A percentile compares a stretch with the other conserved stretches of the same genome.
Evolutionary conservation across 2,888 invertebrate species (phyloP).

Genomic region (Acleris holmiana): DNA sequence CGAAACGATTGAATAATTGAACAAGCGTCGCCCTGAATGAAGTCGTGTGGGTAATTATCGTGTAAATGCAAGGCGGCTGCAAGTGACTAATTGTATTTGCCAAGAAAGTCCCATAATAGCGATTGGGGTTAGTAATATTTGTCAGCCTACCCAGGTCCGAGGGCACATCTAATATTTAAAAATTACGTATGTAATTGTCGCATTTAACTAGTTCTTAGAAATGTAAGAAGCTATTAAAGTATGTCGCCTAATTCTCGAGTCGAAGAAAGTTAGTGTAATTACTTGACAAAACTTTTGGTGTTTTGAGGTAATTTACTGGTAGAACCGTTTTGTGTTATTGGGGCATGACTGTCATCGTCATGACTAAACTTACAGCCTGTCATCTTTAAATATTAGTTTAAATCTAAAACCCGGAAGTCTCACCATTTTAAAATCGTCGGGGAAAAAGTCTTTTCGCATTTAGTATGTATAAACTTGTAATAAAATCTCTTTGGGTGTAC

Average conservation of each 20-base stretch:
- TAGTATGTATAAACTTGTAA: too few species aligned
- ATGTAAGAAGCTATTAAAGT: constrained; percentile 28
- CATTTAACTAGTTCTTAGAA: constrained; percentile 46
- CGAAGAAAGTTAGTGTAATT: constrained; percentile 30
- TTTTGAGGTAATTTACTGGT: constrained; percentile 10
- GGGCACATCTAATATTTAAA: constrained; percentile 66
- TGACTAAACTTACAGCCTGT: background rate
- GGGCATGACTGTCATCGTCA: constrained; percentile 7
- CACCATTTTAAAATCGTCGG: too few species aligned
- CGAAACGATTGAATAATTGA: constrained; percentile 73
- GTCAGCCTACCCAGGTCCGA: constrained; percentile 58
- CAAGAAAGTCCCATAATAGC: constrained; percentile 53
- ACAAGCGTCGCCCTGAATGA: constrained; percentile 64
- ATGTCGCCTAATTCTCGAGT: constrained; percentile 27
- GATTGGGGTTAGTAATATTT: constrained; percentile 69
- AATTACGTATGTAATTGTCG: constrained; percentile 65
- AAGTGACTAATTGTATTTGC: constrained; percentile 64
- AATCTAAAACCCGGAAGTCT: background rate
- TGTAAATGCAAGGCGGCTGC: constrained; percentile 67
- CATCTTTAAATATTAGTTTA: constrained; percentile 1
- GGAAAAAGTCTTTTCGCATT: too few species aligned
- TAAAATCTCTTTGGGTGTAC: too few species aligned
- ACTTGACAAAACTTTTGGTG: constrained; percentile 10
- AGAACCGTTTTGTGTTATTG: constrained; percentile 12
- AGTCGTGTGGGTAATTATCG: constrained; percentile 58